Evolutionary conservation across 2,797 vertebrate genomes (phyloP).

Genomic region (Helicolenus hilgendorfi): DNA sequence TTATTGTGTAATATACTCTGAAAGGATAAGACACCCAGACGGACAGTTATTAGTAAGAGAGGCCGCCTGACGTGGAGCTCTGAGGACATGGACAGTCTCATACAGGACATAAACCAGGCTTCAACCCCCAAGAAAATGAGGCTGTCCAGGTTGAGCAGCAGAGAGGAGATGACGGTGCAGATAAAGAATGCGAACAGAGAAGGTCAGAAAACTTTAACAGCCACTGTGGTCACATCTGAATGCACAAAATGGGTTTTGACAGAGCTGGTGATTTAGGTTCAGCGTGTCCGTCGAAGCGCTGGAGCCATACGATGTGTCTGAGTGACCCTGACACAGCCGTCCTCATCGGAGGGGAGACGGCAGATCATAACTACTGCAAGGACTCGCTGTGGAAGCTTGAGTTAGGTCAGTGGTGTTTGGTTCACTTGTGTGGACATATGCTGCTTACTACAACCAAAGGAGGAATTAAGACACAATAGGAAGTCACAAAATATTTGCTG

Average conservation of each 20-base stretch:
- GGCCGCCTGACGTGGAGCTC: conserved; percentile 76
- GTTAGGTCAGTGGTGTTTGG: conserved; percentile 85
- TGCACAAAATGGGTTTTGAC: not conserved
- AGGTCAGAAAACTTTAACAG: conserved; percentile 35
- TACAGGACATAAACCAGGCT: conserved; percentile 54
- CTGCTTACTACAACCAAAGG: not conserved
- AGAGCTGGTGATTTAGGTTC: conserved; percentile 52
- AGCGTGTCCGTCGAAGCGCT: conserved; percentile 92
- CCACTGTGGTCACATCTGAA: not conserved
- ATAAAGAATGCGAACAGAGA: conserved; percentile 71
- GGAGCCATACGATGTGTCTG: conserved; percentile 94
- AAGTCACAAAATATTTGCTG: not conserved
- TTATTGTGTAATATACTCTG: not conserved
- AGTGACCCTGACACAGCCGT: conserved; percentile 91
- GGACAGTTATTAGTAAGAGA: conserved; percentile 66
- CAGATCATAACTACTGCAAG: conserved; percentile 81
- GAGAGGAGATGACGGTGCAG: conserved; percentile 66
- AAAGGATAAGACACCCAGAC: conserved; percentile 82
- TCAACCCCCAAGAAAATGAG: conserved; percentile 80
- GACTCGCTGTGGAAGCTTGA: conserved; percentile 94
- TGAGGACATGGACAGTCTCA: conserved; percentile 68
- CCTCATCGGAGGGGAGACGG: conserved; percentile 92
- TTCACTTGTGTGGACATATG: not conserved
- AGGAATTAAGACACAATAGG: not conserved
- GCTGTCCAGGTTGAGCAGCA: conserved; percentile 69